These are phyloP conservation scores for Papilio glaucus DNA, from an alignment of 1,140 invertebrate species.

Conservation along the genomic window DNA sequence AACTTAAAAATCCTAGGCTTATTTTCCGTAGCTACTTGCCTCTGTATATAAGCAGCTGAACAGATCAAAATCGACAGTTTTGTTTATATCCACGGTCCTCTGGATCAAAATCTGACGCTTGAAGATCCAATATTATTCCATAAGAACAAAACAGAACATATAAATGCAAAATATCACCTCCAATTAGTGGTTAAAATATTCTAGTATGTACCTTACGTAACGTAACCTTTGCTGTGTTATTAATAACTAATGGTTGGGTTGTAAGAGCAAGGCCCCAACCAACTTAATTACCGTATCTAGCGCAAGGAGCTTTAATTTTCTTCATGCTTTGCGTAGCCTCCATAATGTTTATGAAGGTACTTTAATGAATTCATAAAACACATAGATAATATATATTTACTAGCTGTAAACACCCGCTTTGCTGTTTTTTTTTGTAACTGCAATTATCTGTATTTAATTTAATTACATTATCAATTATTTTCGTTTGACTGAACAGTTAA, in stretches of 20 bases:
- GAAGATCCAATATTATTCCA: no score
- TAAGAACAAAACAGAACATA: background rate
- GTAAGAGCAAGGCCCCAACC: conserved; percentile 2
- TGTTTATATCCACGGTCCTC: no score
- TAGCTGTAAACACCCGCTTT: no score
- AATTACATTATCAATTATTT: no score
- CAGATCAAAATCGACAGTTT: no score
- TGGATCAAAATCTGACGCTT: no score
- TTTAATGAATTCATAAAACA: conserved; percentile 16
- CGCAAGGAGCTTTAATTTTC: conserved; percentile 5
- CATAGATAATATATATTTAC: background rate
- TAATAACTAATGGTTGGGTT: conserved; percentile 10
- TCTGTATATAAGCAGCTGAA: no score
- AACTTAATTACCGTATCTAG: conserved; percentile 12
- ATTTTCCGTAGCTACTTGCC: no score
- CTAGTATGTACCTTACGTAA: background rate
- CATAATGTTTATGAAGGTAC: background rate
- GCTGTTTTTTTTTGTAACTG: no score
- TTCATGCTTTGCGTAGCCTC: background rate
- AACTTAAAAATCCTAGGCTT: no score
- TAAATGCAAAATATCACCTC: background rate
- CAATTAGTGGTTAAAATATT: background rate
- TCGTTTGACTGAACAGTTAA: no score
- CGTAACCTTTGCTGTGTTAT: conserved; percentile 9
- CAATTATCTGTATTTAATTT: no score